phyloP scores from a whole-genome alignment of 2,888 invertebrate genomes.

The Drosophila aldrichi region DNA sequence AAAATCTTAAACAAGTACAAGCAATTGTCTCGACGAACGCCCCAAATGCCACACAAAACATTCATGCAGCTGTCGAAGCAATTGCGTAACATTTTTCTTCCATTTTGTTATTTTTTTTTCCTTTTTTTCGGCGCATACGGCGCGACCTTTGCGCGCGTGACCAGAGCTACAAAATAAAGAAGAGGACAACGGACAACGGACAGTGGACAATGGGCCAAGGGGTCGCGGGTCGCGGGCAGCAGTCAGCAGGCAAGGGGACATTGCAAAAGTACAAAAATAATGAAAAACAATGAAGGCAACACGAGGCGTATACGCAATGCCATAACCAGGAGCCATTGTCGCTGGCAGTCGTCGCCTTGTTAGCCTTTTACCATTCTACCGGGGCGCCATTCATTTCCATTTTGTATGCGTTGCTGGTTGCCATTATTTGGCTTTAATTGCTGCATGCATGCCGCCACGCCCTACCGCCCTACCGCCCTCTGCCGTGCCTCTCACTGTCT shows the following conservation, averaged over 20 bases:
- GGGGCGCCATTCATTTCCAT: slow-evolving; percentile 70
- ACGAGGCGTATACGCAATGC: slow-evolving; percentile 72
- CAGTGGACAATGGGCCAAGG: not conserved
- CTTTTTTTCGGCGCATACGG: slow-evolving; percentile 27
- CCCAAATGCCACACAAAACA: slow-evolving; percentile 16
- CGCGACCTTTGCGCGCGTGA: slow-evolving; percentile 61
- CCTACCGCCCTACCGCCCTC: not conserved
- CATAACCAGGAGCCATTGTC: slow-evolving; percentile 50
- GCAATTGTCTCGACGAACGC: slow-evolving; percentile 39
- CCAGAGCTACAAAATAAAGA: slow-evolving; percentile 55
- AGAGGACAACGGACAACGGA: slow-evolving; percentile 8
- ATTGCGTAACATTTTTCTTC: slow-evolving; percentile 55
- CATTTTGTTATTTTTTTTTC: not conserved
- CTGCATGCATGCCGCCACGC: slow-evolving; percentile 64
- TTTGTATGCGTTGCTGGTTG: slow-evolving; percentile 77
- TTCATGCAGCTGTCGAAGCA: slow-evolving; percentile 45
- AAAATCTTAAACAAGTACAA: slow-evolving; percentile 29
- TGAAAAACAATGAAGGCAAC: slow-evolving; percentile 32
- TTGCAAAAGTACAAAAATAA: slow-evolving; percentile 63
- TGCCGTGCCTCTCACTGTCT: not conserved
- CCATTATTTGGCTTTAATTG: slow-evolving; percentile 80
- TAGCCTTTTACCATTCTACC: slow-evolving; percentile 67
- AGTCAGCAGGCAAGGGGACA: slow-evolving; percentile 13
- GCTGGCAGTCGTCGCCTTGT: slow-evolving; percentile 64
- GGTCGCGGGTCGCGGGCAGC: too few species aligned